These are phyloP conservation scores for Limnothrissa miodon DNA, from an alignment of 2,113 vertebrate genomes.

Conservation along the genomic window DNA sequence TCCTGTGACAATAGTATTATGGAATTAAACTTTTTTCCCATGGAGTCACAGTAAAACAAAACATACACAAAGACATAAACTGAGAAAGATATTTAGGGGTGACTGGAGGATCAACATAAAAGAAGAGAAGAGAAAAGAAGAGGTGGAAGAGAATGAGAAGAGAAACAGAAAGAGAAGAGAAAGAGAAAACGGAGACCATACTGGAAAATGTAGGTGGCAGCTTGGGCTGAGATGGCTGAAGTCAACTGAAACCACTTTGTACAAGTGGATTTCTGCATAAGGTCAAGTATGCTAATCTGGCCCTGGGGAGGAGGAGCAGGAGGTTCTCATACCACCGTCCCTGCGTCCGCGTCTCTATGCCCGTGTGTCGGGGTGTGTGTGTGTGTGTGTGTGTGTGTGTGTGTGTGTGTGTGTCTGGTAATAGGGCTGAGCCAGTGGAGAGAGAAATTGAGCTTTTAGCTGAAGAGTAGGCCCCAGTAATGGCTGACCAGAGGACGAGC, in stretches of 20 bases:
- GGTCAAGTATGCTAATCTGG: slow-evolving; percentile 68
- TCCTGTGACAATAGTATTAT: slow-evolving; percentile 57
- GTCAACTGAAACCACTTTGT: slow-evolving; percentile 41
- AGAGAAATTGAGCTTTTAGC: slow-evolving; percentile 69
- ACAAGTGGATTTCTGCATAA: slow-evolving; percentile 59
- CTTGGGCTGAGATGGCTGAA: slow-evolving; percentile 41
- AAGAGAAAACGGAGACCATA: slow-evolving; percentile 14
- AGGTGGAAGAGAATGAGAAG: background rate
- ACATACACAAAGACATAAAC: slow-evolving; percentile 28
- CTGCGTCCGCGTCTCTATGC: slow-evolving; percentile 3
- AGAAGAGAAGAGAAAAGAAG: background rate
- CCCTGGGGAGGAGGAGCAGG: slow-evolving; percentile 52
- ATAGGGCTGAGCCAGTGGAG: slow-evolving; percentile 67
- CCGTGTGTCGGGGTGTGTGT: too few species aligned
- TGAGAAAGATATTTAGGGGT: slow-evolving; percentile 8
- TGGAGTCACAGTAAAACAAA: slow-evolving; percentile 11
- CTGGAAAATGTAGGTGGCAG: slow-evolving; percentile 41
- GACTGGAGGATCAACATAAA: background rate
- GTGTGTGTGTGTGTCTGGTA: slow-evolving; percentile 55
- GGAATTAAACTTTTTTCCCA: slow-evolving; percentile 31
- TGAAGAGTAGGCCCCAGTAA: slow-evolving; percentile 53
- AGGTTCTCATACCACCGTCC: slow-evolving; percentile 50
- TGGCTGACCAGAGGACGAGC: slow-evolving; percentile 2
- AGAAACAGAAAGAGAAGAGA: slow-evolving; percentile 13
- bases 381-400: background rate